A percentile compares a stretch with the other conserved stretches of the same genome.
These are phyloP conservation scores for Stenichneumon culpator DNA, from an alignment of 2,888 invertebrate genomes.

Conservation along the genomic window DNA sequence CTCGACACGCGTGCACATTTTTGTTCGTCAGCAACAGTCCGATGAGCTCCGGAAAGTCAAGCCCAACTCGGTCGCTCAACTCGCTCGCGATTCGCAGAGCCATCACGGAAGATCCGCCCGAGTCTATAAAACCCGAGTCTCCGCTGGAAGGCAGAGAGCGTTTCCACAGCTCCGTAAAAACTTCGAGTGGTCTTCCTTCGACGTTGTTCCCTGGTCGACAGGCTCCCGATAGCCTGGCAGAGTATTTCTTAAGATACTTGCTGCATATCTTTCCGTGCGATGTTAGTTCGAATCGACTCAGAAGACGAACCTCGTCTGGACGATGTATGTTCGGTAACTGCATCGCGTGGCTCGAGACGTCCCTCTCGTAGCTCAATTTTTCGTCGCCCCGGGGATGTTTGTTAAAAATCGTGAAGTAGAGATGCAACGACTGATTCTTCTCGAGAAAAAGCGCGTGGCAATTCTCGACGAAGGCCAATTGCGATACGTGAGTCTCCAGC, in stretches of 20 bases:
- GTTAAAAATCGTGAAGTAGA: slow-evolving; percentile 85
- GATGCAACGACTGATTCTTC: slow-evolving; percentile 77
- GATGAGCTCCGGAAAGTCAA: slow-evolving; percentile 86
- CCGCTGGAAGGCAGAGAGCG: slow-evolving; percentile 72
- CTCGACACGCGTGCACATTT: slow-evolving; percentile 82
- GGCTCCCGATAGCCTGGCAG: slow-evolving; percentile 80
- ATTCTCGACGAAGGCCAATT: slow-evolving; percentile 85
- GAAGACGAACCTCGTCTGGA: slow-evolving; percentile 89
- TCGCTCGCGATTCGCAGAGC: slow-evolving; percentile 89
- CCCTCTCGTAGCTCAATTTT: slow-evolving; percentile 75
- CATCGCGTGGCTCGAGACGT: slow-evolving; percentile 82
- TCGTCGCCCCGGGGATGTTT: slow-evolving; percentile 72
- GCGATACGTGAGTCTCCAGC: slow-evolving; percentile 86
- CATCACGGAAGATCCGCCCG: slow-evolving; percentile 91
- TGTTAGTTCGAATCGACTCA: slow-evolving; percentile 88
- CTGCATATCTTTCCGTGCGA: slow-evolving; percentile 90
- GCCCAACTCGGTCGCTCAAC: slow-evolving; percentile 85
- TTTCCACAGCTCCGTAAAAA: slow-evolving; percentile 74
- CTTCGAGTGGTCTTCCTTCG: slow-evolving; percentile 71
- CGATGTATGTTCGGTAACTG: slow-evolving; percentile 86
- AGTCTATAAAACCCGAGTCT: slow-evolving; percentile 86
- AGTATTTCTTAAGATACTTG: slow-evolving; percentile 82
- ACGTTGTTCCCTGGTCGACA: slow-evolving; percentile 70
- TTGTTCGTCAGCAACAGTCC: slow-evolving; percentile 86
- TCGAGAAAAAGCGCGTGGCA: slow-evolving; percentile 87